phyloP scores from a whole-genome alignment of 1,140 invertebrate genomes.

The Cardiocondyla obscurior region DNA sequence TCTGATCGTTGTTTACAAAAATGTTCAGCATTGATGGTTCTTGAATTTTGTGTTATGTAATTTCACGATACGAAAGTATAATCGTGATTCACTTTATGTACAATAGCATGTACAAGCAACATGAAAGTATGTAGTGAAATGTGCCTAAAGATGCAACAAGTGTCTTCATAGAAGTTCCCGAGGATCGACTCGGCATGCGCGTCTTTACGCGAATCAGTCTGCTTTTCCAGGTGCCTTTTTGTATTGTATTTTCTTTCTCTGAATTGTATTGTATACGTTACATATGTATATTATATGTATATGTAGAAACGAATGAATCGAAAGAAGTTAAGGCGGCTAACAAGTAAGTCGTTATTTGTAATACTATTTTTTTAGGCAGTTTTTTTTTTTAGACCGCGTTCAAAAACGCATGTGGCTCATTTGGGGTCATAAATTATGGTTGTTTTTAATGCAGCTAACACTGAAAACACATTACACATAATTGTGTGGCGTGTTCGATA shows the following conservation, averaged over 20 bases:
- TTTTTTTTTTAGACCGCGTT: slow-evolving; percentile 38
- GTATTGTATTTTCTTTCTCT: slow-evolving; percentile 64
- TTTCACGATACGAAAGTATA: slow-evolving; percentile 1
- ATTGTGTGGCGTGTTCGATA: slow-evolving; percentile 14
- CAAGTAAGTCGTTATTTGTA: slow-evolving; percentile 70
- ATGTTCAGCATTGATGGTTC: not conserved
- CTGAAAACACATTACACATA: slow-evolving; percentile 26
- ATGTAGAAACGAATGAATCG: slow-evolving; percentile 45
- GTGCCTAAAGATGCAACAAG: slow-evolving; percentile 63
- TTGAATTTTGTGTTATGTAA: slow-evolving; percentile 24
- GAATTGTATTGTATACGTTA: slow-evolving; percentile 63
- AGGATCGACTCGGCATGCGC: slow-evolving; percentile 4
- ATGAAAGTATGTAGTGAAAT: slow-evolving; percentile 66
- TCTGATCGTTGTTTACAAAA: not conserved
- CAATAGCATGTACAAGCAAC: slow-evolving; percentile 71
- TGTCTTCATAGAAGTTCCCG: slow-evolving; percentile 61
- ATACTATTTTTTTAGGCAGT: slow-evolving; percentile 69
- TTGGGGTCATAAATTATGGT: slow-evolving; percentile 48
- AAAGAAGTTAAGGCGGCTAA: slow-evolving; percentile 54
- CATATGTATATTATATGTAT: slow-evolving; percentile 33
- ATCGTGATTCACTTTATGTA: slow-evolving; percentile 39
- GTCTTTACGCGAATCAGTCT: slow-evolving; percentile 46
- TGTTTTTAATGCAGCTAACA: slow-evolving; percentile 65
- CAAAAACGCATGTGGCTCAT: slow-evolving; percentile 10
- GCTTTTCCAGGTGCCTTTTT: slow-evolving; percentile 74